A percentile compares a stretch with the other conserved stretches of the same genome.
Conservation (phyloP, 1,140 invertebrate species). For the Polyergus mexicanus region DNA sequence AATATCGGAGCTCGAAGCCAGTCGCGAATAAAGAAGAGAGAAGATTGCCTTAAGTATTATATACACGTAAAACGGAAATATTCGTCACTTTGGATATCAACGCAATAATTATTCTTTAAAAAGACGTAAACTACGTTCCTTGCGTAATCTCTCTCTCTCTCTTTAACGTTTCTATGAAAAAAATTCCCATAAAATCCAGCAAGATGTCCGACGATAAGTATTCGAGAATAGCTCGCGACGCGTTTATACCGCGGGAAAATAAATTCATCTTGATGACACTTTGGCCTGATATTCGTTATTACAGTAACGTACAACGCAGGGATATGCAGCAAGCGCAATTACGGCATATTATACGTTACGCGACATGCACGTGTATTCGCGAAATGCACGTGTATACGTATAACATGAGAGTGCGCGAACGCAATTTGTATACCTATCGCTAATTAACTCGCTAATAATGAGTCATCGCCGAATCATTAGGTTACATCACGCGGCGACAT, state of each 20-base stretch:
- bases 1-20: not conserved
- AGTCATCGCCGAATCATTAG: slow-evolving; percentile 63
- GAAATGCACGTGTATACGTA: slow-evolving; percentile 17
- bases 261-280: slow-evolving; percentile 64
- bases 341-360: slow-evolving; percentile 64
- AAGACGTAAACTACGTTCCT: no score
- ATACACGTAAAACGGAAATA: not conserved
- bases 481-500: slow-evolving; percentile 40
- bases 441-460: slow-evolving; percentile 71
- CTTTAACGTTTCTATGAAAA: not conserved
- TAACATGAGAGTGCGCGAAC: not conserved
- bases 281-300: slow-evolving; percentile 61
- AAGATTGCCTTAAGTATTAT: not conserved
- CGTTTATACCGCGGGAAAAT: not conserved
- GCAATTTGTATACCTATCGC: slow-evolving; percentile 68
- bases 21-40: not conserved
- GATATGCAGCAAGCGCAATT: slow-evolving; percentile 60
- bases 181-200: not conserved
- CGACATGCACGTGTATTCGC: slow-evolving; percentile 53
- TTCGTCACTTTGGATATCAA: not conserved
- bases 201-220: not conserved
- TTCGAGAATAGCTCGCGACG: not conserved
- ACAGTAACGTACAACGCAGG: slow-evolving; percentile 28
- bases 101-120: not conserved
- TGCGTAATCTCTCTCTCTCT: not conserved